Base-by-base conservation (phyloP, 2,113 vertebrate genomes). In the Alosa alosa region DNA sequence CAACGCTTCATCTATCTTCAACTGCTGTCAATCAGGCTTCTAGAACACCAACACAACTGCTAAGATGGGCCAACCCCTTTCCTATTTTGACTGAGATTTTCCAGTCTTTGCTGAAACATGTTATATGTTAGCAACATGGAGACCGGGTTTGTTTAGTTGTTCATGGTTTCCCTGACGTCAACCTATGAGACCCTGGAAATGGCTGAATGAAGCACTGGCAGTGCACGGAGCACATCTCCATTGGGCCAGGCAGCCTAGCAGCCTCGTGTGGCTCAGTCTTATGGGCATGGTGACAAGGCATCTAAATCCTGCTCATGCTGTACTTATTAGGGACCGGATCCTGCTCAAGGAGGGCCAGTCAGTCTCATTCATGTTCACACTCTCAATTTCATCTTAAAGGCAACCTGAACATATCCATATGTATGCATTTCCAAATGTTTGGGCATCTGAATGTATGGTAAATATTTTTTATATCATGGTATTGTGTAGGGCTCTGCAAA, bases 131-230 rank as follows among this genome's bases (percentile, higher is more conserved):
- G 36, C 31, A 13, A 78, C 31, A 60, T 39, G 15, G 72, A 78
- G n/a, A 31, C 7, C 64, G 8, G 31, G 22, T 68, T 68, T 68
- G 64, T 68, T 68, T 68, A 68, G 64, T 31, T 25, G 64, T 31
- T 68, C 64, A 68, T 68, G 64, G 64, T 68, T 68, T 68, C 64
- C 64, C 31, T 68, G 64, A 31, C 64, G n/a, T 31, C 64, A 68
- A 68, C 57, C 57, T 64, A 11, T 10, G n/a, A 9, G 64, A 31
- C 64, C 64, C 64, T 31, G 64, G 7, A 68, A 68, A 68, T 68
- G 64, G 25, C 25, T 68, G n/a, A 31, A 25, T 20, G n/a, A 25
- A 31, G 6, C 64, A 31, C 64, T 31, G 64, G 64, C 64, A 68
- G 2, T 25, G 11, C n/a, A n/a, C 25, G 5, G 60, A 64, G 60